phyloP scores from a whole-genome alignment of 2,113 vertebrate genomes.

The Camelus bactrianus region DNA sequence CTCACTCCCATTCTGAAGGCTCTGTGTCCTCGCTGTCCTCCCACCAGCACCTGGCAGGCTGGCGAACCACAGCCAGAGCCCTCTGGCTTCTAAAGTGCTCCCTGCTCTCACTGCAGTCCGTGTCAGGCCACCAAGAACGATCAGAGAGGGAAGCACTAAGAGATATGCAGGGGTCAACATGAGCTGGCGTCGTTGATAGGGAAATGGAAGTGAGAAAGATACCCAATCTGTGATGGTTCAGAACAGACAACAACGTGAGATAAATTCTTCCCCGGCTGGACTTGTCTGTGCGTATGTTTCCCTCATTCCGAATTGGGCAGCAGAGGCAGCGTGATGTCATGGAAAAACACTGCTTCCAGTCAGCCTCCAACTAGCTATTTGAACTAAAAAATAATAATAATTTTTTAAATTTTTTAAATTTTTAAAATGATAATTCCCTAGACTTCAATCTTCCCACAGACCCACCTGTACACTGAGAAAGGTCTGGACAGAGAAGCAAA shows the following conservation, averaged over 20 bases:
- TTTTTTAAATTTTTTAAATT: neutral
- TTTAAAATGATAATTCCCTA: neutral
- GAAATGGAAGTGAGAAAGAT: neutral
- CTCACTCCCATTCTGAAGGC: neutral
- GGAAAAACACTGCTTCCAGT: neutral
- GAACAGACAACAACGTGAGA: neutral
- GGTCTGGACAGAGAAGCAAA: neutral
- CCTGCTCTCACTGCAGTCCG: neutral
- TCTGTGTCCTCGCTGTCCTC: constrained; percentile 10
- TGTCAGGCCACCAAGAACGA: neutral
- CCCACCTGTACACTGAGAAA: neutral
- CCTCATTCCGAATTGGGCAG: neutral
- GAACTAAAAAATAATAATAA: neutral
- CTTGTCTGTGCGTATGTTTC: neutral
- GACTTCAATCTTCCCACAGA: neutral
- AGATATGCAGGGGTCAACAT: neutral
- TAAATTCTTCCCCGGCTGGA: neutral
- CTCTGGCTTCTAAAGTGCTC: constrained; percentile 48
- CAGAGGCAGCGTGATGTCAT: neutral
- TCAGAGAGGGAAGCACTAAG: neutral
- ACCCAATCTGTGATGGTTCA: neutral
- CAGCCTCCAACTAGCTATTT: neutral
- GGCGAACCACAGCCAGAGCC: constrained; percentile 29
- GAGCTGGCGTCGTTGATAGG: neutral
- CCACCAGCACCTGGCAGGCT: constrained; percentile 31